These are phyloP conservation scores for Mastigias papua DNA, from an alignment of 30 jellyfish, hydroid and myxozoan genomes.

Conservation along the genomic window DNA sequence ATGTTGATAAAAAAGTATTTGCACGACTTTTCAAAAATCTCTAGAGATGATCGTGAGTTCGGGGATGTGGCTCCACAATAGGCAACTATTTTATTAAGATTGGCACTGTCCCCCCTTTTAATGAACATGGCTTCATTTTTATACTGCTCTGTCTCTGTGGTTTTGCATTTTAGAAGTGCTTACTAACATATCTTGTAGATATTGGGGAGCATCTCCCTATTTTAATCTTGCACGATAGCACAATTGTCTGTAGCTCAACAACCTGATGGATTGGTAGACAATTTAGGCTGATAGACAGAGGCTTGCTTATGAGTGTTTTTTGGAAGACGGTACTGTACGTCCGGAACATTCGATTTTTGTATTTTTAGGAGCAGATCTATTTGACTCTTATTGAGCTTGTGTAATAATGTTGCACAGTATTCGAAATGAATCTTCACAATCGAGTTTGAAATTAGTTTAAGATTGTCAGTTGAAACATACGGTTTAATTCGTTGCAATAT, in stretches of 20 bases:
- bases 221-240: constrained; percentile 5
- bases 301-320: constrained; percentile 7
- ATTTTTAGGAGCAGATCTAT: constrained; percentile 47
- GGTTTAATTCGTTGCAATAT: too few species aligned
- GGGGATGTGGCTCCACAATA: constrained; percentile 43
- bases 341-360: constrained; percentile 37
- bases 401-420: constrained; percentile 35
- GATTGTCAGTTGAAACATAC: background rate
- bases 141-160: constrained; percentile 33
- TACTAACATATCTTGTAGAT: constrained; percentile 34
- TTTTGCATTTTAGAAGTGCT: constrained; percentile 11
- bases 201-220: background rate
- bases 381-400: constrained; percentile 17
- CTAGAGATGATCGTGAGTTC: constrained; percentile 43
- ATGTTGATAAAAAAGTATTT: constrained; percentile 17
- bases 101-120: background rate
- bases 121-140: constrained; percentile 19
- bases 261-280: constrained; percentile 16
- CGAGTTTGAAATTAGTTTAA: background rate
- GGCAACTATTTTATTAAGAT: constrained; percentile 6
- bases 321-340: constrained; percentile 29
- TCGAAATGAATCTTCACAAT: too few species aligned
- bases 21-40: constrained; percentile 28
- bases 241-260: constrained; percentile 12
- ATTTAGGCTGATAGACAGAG: constrained; percentile 1